phyloP scores from a whole-genome alignment of 1,140 invertebrate species.

The Drosophila pruinosa region DNA sequence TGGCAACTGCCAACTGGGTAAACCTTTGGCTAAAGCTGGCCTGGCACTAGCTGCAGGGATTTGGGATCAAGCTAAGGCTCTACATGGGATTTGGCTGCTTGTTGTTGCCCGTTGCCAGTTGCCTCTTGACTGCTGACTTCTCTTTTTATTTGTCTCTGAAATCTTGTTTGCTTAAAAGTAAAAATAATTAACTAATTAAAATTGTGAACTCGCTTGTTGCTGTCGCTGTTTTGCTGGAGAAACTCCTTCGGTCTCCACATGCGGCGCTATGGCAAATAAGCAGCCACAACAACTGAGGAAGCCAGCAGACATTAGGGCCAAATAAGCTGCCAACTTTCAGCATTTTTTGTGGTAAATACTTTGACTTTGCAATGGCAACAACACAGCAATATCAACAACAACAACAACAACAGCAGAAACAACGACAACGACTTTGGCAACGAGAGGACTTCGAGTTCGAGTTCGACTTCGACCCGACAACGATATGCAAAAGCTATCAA shows the following conservation, averaged over 20 bases:
- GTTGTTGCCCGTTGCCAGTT: slow-evolving; percentile 12
- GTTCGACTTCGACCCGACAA: slow-evolving; percentile 35
- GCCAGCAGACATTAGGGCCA: slow-evolving; percentile 68
- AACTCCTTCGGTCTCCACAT: slow-evolving; percentile 1
- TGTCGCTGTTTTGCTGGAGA: too few relatives aligned
- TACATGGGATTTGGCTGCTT: slow-evolving; percentile 31
- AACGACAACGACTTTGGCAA: too few relatives aligned
- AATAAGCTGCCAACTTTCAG: slow-evolving; percentile 73
- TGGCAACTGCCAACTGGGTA: too few relatives aligned
- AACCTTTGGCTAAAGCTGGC: slow-evolving; percentile 26
- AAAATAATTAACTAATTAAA: slow-evolving; percentile 82
- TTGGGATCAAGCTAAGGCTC: slow-evolving; percentile 51
- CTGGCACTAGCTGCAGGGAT: slow-evolving; percentile 37
- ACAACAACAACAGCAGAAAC: too few relatives aligned
- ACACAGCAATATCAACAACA: not conserved
- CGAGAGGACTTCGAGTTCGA: slow-evolving; percentile 18
- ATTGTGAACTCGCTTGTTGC: slow-evolving; percentile 70
- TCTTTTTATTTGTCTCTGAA: slow-evolving; percentile 75
- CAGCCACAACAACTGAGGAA: slow-evolving; percentile 18
- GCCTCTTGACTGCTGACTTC: slow-evolving; percentile 16
- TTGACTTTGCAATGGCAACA: slow-evolving; percentile 31
- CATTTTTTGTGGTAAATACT: slow-evolving; percentile 52
- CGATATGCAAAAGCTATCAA: slow-evolving; percentile 81
- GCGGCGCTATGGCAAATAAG: slow-evolving; percentile 25
- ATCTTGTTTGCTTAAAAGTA: slow-evolving; percentile 82